These are phyloP conservation scores for Idris sp. DNA, from an alignment of 1,140 invertebrate species.

Conservation along the genomic window DNA sequence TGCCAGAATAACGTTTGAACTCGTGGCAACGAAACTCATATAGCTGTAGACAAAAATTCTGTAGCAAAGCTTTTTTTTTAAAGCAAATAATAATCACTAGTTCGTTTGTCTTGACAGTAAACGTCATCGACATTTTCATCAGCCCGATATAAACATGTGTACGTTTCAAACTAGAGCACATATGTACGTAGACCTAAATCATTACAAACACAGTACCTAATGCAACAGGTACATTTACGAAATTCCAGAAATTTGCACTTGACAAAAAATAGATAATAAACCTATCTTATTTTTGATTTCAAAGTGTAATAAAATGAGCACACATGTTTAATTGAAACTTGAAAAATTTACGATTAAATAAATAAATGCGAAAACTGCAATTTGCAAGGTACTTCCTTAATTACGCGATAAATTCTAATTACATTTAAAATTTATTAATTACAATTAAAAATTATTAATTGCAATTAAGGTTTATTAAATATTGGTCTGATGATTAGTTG, in stretches of 20 bases:
- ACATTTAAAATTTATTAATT: too few relatives aligned
- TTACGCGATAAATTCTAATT: too few relatives aligned
- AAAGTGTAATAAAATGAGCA: constrained; percentile 2
- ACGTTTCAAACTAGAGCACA: constrained; percentile 28
- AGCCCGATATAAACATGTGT: constrained; percentile 23
- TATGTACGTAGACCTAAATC: constrained; percentile 50
- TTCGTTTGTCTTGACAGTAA: constrained; percentile 19
- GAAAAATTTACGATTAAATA: constrained; percentile 3
- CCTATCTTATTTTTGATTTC: too few relatives aligned
- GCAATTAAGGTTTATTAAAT: constrained; percentile 18
- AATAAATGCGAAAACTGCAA: constrained; percentile 4
- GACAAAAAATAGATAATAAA: too few relatives aligned
- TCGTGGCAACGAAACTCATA: background rate
- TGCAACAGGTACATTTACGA: constrained; percentile 59
- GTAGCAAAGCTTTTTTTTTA: constrained; percentile 10
- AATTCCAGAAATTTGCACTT: too few relatives aligned
- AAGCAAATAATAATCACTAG: constrained; percentile 5
- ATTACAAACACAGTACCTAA: constrained; percentile 33
- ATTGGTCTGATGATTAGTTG: background rate
- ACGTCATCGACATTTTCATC: constrained; percentile 36
- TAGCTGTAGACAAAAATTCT: background rate
- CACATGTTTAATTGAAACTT: too few relatives aligned
- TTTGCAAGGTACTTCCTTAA: constrained; percentile 10
- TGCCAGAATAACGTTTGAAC: constrained; percentile 37
- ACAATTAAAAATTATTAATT: too few relatives aligned